phyloP scores from a whole-genome alignment of 2,888 invertebrate genomes.

The Norana najaformis region DNA sequence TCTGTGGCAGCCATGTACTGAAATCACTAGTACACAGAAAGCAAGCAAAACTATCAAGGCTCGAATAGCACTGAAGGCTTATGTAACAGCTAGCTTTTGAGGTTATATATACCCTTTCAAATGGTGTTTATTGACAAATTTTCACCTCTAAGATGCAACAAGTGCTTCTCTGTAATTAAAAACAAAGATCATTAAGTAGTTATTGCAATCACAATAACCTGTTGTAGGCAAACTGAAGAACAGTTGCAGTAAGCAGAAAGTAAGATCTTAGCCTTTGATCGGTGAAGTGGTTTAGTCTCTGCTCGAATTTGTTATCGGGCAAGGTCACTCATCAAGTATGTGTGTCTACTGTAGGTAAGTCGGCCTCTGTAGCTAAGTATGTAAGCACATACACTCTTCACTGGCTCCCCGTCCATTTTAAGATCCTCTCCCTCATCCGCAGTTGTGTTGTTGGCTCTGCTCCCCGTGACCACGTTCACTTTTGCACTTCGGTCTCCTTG shows the following conservation, averaged over 20 bases:
- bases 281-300: not conserved
- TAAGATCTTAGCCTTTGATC: not conserved
- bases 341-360: not conserved
- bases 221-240: not conserved
- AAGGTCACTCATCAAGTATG: not conserved
- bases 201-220: too few relatives aligned
- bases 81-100: not conserved
- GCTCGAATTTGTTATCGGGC: not conserved
- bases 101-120: too few relatives aligned
- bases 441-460: too few relatives aligned
- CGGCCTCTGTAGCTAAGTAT: not conserved
- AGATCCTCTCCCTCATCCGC: too few relatives aligned
- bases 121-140: too few relatives aligned
- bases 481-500: too few relatives aligned
- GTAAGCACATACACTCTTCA: too few relatives aligned
- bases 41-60: not conserved
- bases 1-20: not conserved
- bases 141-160: not conserved
- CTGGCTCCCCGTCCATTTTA: too few relatives aligned
- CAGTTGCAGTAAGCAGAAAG: not conserved
- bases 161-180: too few relatives aligned
- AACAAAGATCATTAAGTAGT: too few relatives aligned
- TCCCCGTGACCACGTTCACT: too few relatives aligned
- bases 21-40: not conserved
- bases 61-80: not conserved